These are phyloP conservation scores for Pegoplata infirma DNA, from an alignment of 2,888 invertebrate genomes.

Conservation along the genomic window DNA sequence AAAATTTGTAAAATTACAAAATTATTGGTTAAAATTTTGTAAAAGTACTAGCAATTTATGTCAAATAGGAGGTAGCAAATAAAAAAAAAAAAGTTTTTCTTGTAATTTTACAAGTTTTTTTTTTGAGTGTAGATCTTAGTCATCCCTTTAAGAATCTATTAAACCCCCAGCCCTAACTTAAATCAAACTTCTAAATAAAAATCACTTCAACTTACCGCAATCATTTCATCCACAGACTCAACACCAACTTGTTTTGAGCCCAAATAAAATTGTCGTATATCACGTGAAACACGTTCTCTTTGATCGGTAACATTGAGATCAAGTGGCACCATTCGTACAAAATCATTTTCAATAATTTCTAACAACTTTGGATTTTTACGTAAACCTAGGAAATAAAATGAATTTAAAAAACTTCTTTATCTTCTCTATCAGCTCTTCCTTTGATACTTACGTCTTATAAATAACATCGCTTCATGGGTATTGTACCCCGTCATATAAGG, in stretches of 20 bases:
- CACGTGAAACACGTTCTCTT: conserved; percentile 77
- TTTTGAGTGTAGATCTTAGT: too few species aligned
- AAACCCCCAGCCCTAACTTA: too few species aligned
- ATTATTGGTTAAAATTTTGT: too few species aligned
- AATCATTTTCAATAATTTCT: conserved; percentile 80
- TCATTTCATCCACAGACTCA: conserved; percentile 80
- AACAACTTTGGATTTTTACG: conserved; percentile 81
- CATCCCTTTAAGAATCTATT: too few species aligned
- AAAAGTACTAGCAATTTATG: too few species aligned
- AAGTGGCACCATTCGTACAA: conserved; percentile 81
- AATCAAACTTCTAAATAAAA: too few species aligned
- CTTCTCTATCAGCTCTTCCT: neutral
- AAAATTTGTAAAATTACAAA: too few species aligned
- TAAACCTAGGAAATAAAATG: conserved; percentile 77
- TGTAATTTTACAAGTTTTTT: too few species aligned
- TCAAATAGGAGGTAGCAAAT: too few species aligned
- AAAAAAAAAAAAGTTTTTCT: too few species aligned
- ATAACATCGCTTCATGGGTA: conserved; percentile 83
- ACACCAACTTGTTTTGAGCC: conserved; percentile 80
- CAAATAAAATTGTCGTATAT: conserved; percentile 81
- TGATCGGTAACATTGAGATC: conserved; percentile 78
- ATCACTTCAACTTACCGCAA: conserved; percentile 76
- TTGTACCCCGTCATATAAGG: conserved; percentile 83
- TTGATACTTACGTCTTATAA: conserved; percentile 79
- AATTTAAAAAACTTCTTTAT: neutral